Conservation (phyloP, 2,888 invertebrate species). For the Yponomeuta evonymella region DNA sequence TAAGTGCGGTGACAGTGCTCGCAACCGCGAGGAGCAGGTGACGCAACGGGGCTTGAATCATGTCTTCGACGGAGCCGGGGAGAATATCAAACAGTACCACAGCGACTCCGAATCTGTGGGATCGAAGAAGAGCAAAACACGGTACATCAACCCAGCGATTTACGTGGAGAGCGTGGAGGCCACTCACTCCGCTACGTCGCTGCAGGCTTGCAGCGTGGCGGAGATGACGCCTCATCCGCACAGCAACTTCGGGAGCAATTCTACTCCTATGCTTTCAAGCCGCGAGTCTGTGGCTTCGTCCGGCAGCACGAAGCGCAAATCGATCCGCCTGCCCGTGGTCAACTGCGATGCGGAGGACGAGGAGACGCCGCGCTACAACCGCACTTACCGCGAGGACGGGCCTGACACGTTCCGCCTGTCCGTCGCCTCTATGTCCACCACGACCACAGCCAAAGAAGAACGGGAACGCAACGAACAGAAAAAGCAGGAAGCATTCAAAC, state of each 20-base stretch:
- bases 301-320: constrained; percentile 57
- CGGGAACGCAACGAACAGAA: constrained; percentile 58
- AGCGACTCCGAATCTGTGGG: constrained; percentile 62
- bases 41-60: constrained; percentile 45
- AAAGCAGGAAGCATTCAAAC: constrained; percentile 57
- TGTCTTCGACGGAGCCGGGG: constrained; percentile 64
- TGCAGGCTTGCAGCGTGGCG: constrained; percentile 42
- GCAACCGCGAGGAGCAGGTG: constrained; percentile 27
- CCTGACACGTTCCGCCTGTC: constrained; percentile 62
- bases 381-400: constrained; percentile 58
- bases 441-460: constrained; percentile 63
- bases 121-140: constrained; percentile 59
- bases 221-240: constrained; percentile 67
- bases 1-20: constrained; percentile 54
- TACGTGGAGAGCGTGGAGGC: constrained; percentile 71
- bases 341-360: constrained; percentile 28
- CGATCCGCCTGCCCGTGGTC: constrained; percentile 42
- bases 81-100: constrained; percentile 52
- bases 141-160: constrained; percentile 78
- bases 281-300: constrained; percentile 49
- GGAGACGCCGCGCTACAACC: constrained; percentile 49
- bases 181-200: constrained; percentile 58
- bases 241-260: constrained; percentile 58
- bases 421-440: constrained; percentile 61
- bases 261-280: constrained; percentile 60